Evolutionary conservation across 2,113 vertebrate species (phyloP), one percentile per base, ranked within the genome.

Genomic region (Orycteropus afer): DNA sequence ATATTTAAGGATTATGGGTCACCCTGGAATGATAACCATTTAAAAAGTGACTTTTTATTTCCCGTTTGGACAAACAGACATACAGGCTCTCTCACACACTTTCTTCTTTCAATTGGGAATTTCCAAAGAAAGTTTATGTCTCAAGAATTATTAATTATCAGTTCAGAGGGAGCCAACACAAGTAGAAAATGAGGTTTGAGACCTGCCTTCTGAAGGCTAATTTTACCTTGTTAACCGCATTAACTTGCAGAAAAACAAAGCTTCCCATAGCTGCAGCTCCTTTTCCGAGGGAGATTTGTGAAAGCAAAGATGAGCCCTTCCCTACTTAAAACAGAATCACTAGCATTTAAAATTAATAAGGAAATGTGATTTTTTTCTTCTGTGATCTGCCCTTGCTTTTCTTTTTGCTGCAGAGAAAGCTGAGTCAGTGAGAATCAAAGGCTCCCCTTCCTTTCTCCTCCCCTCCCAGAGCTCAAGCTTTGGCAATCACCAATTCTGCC

Each of bases 381-480:
- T 1, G 29, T 0, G 7, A 1, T 25, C 34, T 65, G 67, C 51
- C 27, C 29, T 47, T 32, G 57, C 74, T 59, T 47, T 45, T 32
- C 37, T 59, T 10, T 7, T 27, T 14, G n/a, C n/a, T 8, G 5
- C 45, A 0, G 1, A 22, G 29, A 37, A 29, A 34, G 18, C 45
- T 13, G 42, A 25, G 32, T 69, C 10, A 1, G 1, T 3, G 5
- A 4, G 17, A 34, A 47, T 10, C 11, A 47, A 7, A 11, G 22
- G 8, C 29, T 27, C 42, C 42, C 65, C 1, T 45, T 69, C 85
- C 49, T 45, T 29, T 13, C 78, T 32, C 53, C 37, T 23, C 27
- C 3, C 61, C 83, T 74, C 55, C 53, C 5, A 0, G 17, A 13
- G 40, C 20, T 15, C 25, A 80, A 76, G 40, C 57, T 57, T n/a